Percentiles rank a stretch among this genome's conserved stretches.
Conservation (phyloP, 2,888 invertebrate species). For the Parnassius orleans region DNA sequence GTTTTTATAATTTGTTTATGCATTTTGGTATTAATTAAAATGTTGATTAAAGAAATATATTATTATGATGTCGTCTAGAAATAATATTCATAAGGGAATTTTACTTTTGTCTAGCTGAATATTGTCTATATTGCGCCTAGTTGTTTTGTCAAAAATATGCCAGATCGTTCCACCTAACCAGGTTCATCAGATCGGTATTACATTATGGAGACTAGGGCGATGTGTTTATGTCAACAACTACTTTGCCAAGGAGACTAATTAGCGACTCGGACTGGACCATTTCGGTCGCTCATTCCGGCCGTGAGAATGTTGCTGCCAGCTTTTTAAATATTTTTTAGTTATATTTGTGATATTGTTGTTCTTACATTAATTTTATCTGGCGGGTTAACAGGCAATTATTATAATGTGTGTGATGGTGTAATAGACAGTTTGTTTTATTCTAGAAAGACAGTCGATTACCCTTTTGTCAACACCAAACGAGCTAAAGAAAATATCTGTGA, state of each 20-base stretch:
- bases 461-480: neutral
- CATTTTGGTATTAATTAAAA: too few relatives aligned
- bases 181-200: slow-evolving; percentile 16
- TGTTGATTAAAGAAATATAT: too few relatives aligned
- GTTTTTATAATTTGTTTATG: too few relatives aligned
- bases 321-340: slow-evolving; percentile 18
- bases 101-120: neutral
- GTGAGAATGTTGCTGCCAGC: slow-evolving; percentile 24
- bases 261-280: slow-evolving; percentile 17
- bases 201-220: slow-evolving; percentile 25
- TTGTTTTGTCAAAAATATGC: slow-evolving; percentile 30
- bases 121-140: slow-evolving; percentile 22
- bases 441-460: neutral
- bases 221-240: slow-evolving; percentile 43
- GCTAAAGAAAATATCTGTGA: neutral
- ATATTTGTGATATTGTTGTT: slow-evolving; percentile 12
- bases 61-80: neutral
- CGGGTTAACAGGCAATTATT: slow-evolving; percentile 31
- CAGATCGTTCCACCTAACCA: slow-evolving; percentile 36
- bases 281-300: slow-evolving; percentile 15
- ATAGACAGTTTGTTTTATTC: neutral
- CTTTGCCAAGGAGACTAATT: slow-evolving; percentile 36
- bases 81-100: neutral
- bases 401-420: neutral
- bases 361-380: slow-evolving; percentile 26